Evolutionary conservation across 2,113 vertebrate genomes (phyloP), one percentile per base, ranked within the genome.

Genomic region (Dipodomys ordii): DNA sequence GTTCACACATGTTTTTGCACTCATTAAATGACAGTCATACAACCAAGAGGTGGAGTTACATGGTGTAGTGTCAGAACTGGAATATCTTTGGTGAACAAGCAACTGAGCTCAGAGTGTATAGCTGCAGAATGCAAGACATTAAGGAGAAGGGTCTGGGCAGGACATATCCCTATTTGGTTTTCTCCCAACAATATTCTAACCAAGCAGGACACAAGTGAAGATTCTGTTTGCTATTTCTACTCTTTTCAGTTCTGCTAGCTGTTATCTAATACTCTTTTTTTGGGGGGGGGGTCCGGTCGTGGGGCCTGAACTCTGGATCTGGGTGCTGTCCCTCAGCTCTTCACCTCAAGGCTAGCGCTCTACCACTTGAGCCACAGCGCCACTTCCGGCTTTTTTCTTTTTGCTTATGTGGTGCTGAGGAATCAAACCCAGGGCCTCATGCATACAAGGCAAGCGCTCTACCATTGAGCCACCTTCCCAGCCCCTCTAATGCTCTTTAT

Each of bases 81-180:
- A 49, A 39, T 12, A 16, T 13, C 23, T 1, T 32, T 16, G 4
- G 39, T 4, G n/a, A 57, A 16, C 16, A 16, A 6, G n/a, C 16
- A 30, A 16, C 15, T n/a, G 13, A 35, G 16, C 8, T 72, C 22
- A 39, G 16, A 3, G 2, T 6, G 18, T 12, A 73, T 79, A 10
- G 27, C 32, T 57, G 20, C 19, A 60, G 76, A 35, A 16, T 23
- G 7, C n/a, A 60, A 19, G 12, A 28, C 16, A 1, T 4, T 20
- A 8, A 0, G n/a, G 22, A 1, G 7, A 27, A 1, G 32, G 4
- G 12, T 44, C 44, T 74, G 39, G 11, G n/a, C 60, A 65, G 6
- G n/a, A 11, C 4, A 49, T 23, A 91, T 15, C 28, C 2, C 22
- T n/a, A 9, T 57, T 64, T 20, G 10, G 12, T 46, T 65, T 32